Evolutionary conservation across 2,888 invertebrate genomes (phyloP), one percentile per base, ranked within the genome.

Genomic region (Athetis lepigone): DNA sequence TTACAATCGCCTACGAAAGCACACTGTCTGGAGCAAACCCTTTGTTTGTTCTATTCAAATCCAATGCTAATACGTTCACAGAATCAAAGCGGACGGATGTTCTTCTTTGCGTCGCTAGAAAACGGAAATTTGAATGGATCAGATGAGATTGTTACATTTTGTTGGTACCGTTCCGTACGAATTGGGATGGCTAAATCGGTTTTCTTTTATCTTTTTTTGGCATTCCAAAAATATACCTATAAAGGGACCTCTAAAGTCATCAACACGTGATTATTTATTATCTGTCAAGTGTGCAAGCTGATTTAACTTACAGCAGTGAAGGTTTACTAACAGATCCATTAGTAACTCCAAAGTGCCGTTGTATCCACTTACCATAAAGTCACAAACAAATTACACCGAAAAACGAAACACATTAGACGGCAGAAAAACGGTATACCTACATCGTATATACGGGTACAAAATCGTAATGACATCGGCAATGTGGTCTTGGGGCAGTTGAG

Each of bases 11-110:
- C 93, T 93, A 91, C 93, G 92, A 94, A 93, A 92, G 92, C 93
- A 92, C 87, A 92, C 87, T 90, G 92, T 92, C 94, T 93, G 86
- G 91, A 92, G 86, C 92, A 93, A 93, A 92, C 93, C 94, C 92
- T 93, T 94, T 94, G 93, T 94, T 94, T 94, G 94, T 94, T 91
- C 93, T 93, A 94, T 94, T 94, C 94, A 94, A 94, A 94, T 94
- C 86, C 90, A 90, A 94, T 94, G 93, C 93, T 93, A 94, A 93
- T 93, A 93, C 92, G 91, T 92, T 91, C 87, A 89, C 88, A 85
- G 92, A 93, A 94, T 93, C 93, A 92, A 92, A 93, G 92, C 89
- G 89, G 90, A 88, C 90, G 90, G 89, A 90, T 90, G 90, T 89
- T 92, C 88, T 88, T 89, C 90, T 91, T 91, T 91, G 90, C 90